Base-by-base conservation (phyloP, 2,113 vertebrate genomes). In the Echinops telfairi region DNA sequence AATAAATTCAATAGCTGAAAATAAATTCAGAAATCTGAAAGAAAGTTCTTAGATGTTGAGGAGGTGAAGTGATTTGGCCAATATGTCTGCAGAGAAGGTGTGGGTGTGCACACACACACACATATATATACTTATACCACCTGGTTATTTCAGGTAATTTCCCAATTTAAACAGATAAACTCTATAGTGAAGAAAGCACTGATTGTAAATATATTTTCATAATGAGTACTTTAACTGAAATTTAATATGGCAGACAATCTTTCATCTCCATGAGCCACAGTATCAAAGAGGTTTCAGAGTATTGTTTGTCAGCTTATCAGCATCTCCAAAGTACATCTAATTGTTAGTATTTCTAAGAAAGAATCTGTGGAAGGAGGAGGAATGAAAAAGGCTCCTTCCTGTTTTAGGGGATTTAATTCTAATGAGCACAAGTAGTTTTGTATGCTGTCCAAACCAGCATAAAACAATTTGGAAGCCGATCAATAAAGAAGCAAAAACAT, bases 161-260 rank as follows among this genome's bases (percentile, higher is more conserved):
- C 93, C 78, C 82, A 83, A 68, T 89, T 95, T 91, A 90, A 95
- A 95, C 6, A 94, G 84, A 82, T 86, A 68, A 80, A 47, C 6
- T 38, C 2, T 60, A 70, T 11, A 31, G 10, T 4, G 14, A 16
- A 88, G 5, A 17, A 91, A 92, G 66, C 4, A 1, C 2, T 80
- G 79, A 79, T 31, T 91, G 40, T 23, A 60, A 83, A 71, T 20
- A 87, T 57, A 17, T 47, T 79, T 94, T 62, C 89, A 91, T 66
- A 43, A 27, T 70, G 29, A 16, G 82, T 43, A 27, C 53, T 31
- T 84, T 71, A 68, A 82, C 36, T 38, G 64, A 53, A 77, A 90
- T 76, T 40, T 81, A 70, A 64, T 70, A 84, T 81, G 33, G 2
- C 27, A 75, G 33, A 77, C 73, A 33, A 83, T 83, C 85, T 91